These are phyloP conservation scores for Clusia tigrina DNA, from an alignment of 2,888 invertebrate genomes.

Conservation along the genomic window DNA sequence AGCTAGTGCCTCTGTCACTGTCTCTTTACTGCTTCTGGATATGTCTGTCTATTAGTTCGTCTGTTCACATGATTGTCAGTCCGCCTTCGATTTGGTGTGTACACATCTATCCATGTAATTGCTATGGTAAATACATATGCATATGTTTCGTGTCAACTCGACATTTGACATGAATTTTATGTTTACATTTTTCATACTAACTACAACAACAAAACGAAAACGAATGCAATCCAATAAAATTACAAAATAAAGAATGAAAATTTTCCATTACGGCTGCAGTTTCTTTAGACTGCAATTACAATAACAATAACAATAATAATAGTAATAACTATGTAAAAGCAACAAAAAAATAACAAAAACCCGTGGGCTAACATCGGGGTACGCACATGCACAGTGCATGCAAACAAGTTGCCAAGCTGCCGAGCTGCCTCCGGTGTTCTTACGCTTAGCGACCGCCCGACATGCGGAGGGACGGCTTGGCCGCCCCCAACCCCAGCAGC, in stretches of 20 bases:
- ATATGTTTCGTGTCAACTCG: constrained; percentile 59
- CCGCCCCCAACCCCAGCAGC: too few species aligned
- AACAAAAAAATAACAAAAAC: too few species aligned
- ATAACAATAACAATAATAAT: background rate
- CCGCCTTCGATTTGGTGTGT: too few species aligned
- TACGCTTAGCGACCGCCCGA: background rate
- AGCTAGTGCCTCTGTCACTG: background rate
- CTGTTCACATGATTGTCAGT: too few species aligned
- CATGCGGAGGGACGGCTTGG: too few species aligned
- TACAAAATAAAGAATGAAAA: constrained; percentile 20
- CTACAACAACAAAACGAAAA: too few species aligned
- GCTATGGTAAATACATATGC: constrained; percentile 51
- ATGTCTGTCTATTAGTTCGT: constrained; percentile 21
- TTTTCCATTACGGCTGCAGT: background rate
- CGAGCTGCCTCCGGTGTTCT: background rate
- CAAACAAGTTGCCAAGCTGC: background rate
- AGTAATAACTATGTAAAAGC: background rate
- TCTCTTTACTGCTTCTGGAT: background rate
- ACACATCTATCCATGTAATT: constrained; percentile 26
- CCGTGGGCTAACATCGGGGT: background rate
- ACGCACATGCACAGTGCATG: background rate
- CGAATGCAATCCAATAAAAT: constrained; percentile 45
- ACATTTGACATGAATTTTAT: constrained; percentile 61
- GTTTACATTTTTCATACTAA: constrained; percentile 62
- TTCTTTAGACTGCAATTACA: constrained; percentile 10